Base-by-base conservation (phyloP, 2,113 vertebrate genomes). In the Ammodytes dubius region DNA sequence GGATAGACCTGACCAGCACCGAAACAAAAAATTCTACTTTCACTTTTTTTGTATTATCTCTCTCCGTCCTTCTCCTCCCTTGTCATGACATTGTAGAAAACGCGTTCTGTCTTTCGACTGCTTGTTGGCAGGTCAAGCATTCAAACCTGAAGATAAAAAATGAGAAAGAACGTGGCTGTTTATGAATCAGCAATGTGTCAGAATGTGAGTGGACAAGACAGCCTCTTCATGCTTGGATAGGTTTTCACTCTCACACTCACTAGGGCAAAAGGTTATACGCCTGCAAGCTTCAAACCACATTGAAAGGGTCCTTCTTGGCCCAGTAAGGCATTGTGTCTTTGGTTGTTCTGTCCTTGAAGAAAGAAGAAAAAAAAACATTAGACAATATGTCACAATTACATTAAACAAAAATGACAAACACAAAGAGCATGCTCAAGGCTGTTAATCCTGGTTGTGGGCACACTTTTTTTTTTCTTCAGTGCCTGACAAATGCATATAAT, bases 171-270 rank as follows among this genome's bases (percentile, higher is more conserved):
- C 17, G 7, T 0, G 70, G 27, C 84, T 61, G 72, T 81, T 83
- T 79, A 71, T 86, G 92, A 93, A 87, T 91, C 91, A 87, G 87
- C 79, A 77, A 68, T 81, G 78, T 83, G 89, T 93, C 92, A 88
- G 86, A 42, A 14, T 86, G 77, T 70, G 81, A 92, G 91, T 78
- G 72, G 81, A 88, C 89, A 79, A 81, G 80, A 87, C 89, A 73
- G 87, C 77, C 81, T 61, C 82, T 84, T 82, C 85, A 87, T 57
- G 84, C 86, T 89, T 83, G 83, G 82, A 85, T 89, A 84, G 71
- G 39, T 91, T 89, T 87, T 83, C 82, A 82, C 86, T 87, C 83
- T 88, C 77, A 46, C 64, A 80, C 74, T 84, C 75, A 74, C 67
- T 67, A 67, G 79, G 78, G 74, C 84, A 85, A 80, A 89, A 84